Conservation (phyloP, 64 coral and sea anemone genomes). For the Pocillopora verrucosa region DNA sequence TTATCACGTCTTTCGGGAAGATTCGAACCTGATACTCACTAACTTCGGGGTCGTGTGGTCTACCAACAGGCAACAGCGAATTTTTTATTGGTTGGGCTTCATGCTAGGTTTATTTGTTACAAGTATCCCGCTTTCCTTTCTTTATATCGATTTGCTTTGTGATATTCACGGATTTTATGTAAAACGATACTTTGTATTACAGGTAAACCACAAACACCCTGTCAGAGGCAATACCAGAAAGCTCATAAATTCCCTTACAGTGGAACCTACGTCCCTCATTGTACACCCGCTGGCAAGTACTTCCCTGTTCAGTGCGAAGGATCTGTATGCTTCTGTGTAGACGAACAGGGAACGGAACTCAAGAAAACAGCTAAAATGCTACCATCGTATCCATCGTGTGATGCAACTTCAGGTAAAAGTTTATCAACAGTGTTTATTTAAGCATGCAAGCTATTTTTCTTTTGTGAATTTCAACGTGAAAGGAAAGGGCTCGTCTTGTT, state of each 20-base stretch:
- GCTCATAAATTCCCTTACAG: background rate
- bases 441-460: background rate
- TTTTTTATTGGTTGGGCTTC: too few species aligned
- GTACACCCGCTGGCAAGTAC: conserved; percentile 72
- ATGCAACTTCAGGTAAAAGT: conserved; percentile 1
- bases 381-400: conserved; percentile 60
- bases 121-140: too few species aligned
- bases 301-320: conserved; percentile 77
- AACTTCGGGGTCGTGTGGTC: too few species aligned
- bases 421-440: background rate
- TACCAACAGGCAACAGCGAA: too few species aligned
- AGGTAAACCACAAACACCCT: conserved; percentile 53
- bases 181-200: background rate
- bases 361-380: conserved; percentile 51
- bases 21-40: too few species aligned
- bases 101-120: too few species aligned
- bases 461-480: background rate
- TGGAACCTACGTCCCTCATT: conserved; percentile 50
- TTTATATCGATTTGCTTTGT: too few species aligned
- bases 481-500: too few species aligned
- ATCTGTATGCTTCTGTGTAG: conserved; percentile 77
- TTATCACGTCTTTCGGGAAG: too few species aligned
- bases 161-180: too few species aligned
- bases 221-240: conserved; percentile 22
- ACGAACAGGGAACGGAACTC: conserved; percentile 66